Evolutionary conservation across 2,888 invertebrate species (phyloP).

Genomic region (Meiosimyza platycephala): DNA sequence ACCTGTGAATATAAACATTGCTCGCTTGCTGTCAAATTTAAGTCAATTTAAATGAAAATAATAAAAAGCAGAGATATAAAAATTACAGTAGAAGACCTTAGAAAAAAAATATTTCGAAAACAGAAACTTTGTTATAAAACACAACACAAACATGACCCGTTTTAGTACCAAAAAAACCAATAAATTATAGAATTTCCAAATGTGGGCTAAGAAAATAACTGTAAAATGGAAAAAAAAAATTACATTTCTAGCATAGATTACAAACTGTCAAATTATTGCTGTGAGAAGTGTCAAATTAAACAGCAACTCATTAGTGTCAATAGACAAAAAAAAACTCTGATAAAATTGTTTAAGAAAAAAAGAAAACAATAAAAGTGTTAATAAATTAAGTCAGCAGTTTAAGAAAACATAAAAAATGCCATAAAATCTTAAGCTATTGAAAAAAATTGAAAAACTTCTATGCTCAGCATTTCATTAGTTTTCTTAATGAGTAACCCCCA

Average conservation of each 20-base stretch:
- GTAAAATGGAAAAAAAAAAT: too few relatives aligned
- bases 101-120: too few relatives aligned
- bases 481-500: constrained; percentile 5
- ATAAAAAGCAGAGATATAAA: not conserved
- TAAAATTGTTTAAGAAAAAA: not conserved
- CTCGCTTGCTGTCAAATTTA: not conserved
- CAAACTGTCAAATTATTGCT: not conserved
- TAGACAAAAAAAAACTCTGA: not conserved
- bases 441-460: not conserved
- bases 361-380: not conserved
- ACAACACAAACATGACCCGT: too few relatives aligned
- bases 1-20: constrained; percentile 16
- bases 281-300: constrained; percentile 14
- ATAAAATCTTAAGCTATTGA: constrained; percentile 1
- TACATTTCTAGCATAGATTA: too few relatives aligned
- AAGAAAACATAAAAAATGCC: constrained; percentile 4
- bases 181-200: too few relatives aligned
- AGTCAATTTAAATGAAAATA: not conserved
- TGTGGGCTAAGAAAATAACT: too few relatives aligned
- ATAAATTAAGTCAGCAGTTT: not conserved
- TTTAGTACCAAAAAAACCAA: too few relatives aligned
- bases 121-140: too few relatives aligned
- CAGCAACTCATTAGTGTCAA: constrained; percentile 15
- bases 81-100: not conserved
- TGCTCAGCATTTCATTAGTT: constrained; percentile 11